Percentiles rank a stretch among this genome's conserved stretches.
These are phyloP conservation scores for Oncopeltus fasciatus DNA, from an alignment of 1,140 invertebrate species.

Conservation along the genomic window DNA sequence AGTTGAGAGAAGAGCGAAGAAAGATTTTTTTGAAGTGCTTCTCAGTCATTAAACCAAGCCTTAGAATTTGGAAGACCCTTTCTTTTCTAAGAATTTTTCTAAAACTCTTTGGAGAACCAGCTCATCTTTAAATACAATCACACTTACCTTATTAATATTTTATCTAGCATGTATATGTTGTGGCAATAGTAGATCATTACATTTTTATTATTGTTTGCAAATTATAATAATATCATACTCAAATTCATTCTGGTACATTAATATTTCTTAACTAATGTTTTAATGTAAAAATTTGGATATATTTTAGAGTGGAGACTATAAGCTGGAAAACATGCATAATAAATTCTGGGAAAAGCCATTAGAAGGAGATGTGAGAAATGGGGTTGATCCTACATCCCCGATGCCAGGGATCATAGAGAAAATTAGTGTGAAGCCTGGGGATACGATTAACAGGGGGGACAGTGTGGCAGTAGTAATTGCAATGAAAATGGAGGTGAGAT, in stretches of 20 bases:
- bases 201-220: too few relatives aligned
- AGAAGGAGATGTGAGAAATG: background rate
- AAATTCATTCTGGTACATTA: background rate
- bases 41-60: too few relatives aligned
- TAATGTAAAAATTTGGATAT: background rate
- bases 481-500: conserved; percentile 96
- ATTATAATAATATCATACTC: too few relatives aligned
- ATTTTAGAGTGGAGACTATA: conserved; percentile 9
- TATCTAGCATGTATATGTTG: too few relatives aligned
- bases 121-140: too few relatives aligned
- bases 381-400: conserved; percentile 57
- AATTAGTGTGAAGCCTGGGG: conserved; percentile 64
- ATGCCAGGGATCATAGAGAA: conserved; percentile 94
- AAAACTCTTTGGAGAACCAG: too few relatives aligned
- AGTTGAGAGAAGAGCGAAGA: too few relatives aligned
- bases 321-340: background rate
- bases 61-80: too few relatives aligned
- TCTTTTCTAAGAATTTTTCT: too few relatives aligned
- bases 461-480: conserved; percentile 82
- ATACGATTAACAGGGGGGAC: conserved; percentile 66
- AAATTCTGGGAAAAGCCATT: background rate
- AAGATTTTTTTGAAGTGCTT: too few relatives aligned
- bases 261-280: background rate
- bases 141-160: too few relatives aligned
- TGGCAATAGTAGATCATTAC: too few relatives aligned